Base-by-base conservation (phyloP, 2,797 vertebrate genomes). In the Danio tinwini region DNA sequence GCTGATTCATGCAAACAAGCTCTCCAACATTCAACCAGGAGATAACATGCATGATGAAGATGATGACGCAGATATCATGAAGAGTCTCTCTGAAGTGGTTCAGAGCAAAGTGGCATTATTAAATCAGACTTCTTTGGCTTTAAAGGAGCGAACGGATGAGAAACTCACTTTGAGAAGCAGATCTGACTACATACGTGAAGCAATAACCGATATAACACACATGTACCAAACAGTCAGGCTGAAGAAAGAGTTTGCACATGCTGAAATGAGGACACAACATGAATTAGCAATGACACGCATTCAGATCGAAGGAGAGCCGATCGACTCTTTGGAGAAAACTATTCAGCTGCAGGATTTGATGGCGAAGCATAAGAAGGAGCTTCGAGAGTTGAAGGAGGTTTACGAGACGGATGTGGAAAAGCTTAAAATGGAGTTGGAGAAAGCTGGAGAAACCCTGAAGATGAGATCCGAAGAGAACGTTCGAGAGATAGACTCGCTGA, bases 401-500 rank as follows among this genome's bases (percentile, higher is more conserved):
- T 93, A 92, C 0, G 88, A 93, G 76, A 86, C 83, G 81, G 91
- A 95, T 83, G 83, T 81, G 14, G 86, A 91, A 44, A 91, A 84
- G 78, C 84, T 95, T 65, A 90, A 87, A 40, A 84, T 89, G 62
- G 91, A 94, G 62, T 76, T 92, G 0, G 63, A 71, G 5, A 90
- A 86, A 49, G 86, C 90, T 44, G 87, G 85, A 3, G 92, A 95
- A 82, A 87, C 81, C 0, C 81, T 94, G 12, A 85, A 79, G 14
- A 74, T 92, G 58, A 68, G 45, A n/a, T 89, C 92, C 3, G 92
- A 93, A 73, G 93, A 95, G 81, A 93, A 92, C 1, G 83, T 90
- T 5, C 92, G 91, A 81, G 92, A 94, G 85, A 92, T 93, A 0
- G 88, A 93, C 82, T 92, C 88, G 0, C 53, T 95, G 85, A 94